Evolutionary conservation across 2,797 vertebrate genomes (phyloP), one percentile per base, ranked within the genome.

Genomic region (Remorina albescens): DNA sequence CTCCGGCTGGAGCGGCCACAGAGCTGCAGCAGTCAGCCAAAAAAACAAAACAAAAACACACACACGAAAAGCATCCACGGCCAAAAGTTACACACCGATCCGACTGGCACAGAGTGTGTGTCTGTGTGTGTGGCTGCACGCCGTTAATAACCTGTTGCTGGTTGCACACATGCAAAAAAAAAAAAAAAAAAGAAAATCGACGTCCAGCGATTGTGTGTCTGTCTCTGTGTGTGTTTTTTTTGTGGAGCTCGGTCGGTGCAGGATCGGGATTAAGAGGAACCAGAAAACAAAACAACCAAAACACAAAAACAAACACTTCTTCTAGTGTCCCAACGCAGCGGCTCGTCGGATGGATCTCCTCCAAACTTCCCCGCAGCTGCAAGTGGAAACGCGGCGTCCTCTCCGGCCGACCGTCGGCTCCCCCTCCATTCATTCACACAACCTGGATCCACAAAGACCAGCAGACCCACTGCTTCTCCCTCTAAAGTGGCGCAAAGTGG

Each of bases 341-440:
- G 26, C n/a, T 64, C 60, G 32, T 11, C 2, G 21, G 41, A 2
- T 7, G 10, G 32, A 15, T 36, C 12, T 56, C n/a, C 23, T 47
- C 28, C 37, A 1, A 72, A 81, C 72, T 83, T 78, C 44, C 30
- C 28, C 7, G 68, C 67, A n/a, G 66, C 57, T 15, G 67, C 57
- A 78, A 78, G 66, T 67, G 59, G 13, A 30, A 18, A 1, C 58
- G 39, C 25, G 44, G 47, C 51, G 67, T 36, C 64, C 44, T 36
- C 74, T 26, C 50, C 2, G 67, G 16, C 30, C 80, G 23, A 67
- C 68, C 84, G 23, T 67, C 80, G 73, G 76, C 71, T 87, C n/a
- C 67, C 28, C 56, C 76, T 86, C 84, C 92, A 93, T 94, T 94
- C 93, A 94, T 94, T 92, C 87, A 89, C 2, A 64, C 85, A 67